phyloP scores from a whole-genome alignment of 2,797 vertebrate species.

The Delichon dasypus region DNA sequence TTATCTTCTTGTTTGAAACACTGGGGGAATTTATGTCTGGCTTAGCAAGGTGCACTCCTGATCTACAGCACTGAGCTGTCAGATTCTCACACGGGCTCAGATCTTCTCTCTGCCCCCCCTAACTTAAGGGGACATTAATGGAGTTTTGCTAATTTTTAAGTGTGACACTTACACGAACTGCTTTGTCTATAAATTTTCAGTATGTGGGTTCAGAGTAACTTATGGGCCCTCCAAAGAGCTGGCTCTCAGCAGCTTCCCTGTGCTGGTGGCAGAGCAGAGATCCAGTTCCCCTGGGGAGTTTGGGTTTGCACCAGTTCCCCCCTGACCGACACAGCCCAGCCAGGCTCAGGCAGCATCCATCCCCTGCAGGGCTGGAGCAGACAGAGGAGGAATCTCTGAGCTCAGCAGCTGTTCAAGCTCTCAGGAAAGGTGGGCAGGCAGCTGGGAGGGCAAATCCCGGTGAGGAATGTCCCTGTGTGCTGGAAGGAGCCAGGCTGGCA shows the following conservation, averaged over 20 bases:
- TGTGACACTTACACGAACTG: constrained; percentile 17
- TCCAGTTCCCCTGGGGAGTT: not conserved
- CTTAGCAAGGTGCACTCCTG: constrained; percentile 7
- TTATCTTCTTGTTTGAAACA: constrained; percentile 48
- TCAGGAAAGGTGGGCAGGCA: not conserved
- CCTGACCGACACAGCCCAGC: accelerated
- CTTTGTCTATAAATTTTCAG: constrained; percentile 46
- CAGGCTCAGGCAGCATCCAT: not conserved
- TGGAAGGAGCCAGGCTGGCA: not conserved
- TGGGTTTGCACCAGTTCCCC: not conserved
- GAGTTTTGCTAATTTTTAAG: constrained; percentile 56
- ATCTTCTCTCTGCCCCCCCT: not conserved
- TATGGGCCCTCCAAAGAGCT: not conserved
- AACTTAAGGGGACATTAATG: not conserved
- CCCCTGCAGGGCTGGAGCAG: not conserved
- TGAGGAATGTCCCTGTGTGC: not conserved
- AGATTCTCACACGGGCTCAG: not conserved
- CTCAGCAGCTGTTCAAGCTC: not conserved
- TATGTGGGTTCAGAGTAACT: not conserved
- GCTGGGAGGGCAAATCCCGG: not conserved
- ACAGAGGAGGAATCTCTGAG: not conserved
- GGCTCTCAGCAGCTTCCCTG: not conserved
- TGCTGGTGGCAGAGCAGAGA: not conserved
- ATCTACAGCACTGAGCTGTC: constrained; percentile 29
- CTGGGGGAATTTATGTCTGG: constrained; percentile 12